These are phyloP conservation scores for Ctena decussata DNA, from an alignment of 2,888 invertebrate genomes.

Conservation along the genomic window DNA sequence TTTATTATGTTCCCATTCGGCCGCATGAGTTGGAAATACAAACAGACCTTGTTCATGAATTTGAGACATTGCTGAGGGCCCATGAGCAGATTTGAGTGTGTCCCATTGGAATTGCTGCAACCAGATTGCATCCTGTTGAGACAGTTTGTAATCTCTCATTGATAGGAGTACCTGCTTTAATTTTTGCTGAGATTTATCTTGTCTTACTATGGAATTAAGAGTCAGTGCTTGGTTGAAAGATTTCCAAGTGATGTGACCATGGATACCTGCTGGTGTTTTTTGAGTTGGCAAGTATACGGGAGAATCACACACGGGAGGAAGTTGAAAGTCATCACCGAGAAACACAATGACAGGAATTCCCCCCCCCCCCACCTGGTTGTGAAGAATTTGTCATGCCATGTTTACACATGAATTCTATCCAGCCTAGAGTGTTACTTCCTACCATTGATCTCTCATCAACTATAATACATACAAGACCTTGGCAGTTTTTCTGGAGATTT, in stretches of 20 bases:
- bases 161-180: constrained; percentile 9
- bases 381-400: too few relatives aligned
- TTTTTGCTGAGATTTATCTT: constrained; percentile 11
- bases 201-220: constrained; percentile 43
- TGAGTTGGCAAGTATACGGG: too few relatives aligned
- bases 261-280: too few relatives aligned
- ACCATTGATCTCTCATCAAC: too few relatives aligned
- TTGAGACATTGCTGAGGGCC: constrained; percentile 8
- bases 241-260: neutral
- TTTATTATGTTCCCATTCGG: constrained; percentile 43
- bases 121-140: constrained; percentile 44
- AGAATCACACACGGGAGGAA: too few relatives aligned
- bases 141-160: constrained; percentile 7
- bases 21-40: constrained; percentile 49
- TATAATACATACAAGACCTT: too few relatives aligned
- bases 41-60: constrained; percentile 36
- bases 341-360: too few relatives aligned
- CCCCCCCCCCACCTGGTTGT: too few relatives aligned
- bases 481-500: too few relatives aligned
- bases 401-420: too few relatives aligned
- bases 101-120: constrained; percentile 49
- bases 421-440: too few relatives aligned
- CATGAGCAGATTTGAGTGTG: constrained; percentile 19
- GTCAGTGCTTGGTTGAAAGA: neutral
- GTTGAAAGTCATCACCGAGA: too few relatives aligned